phyloP scores from a whole-genome alignment of 2,888 invertebrate genomes.

The Torymus aiolomorphi region DNA sequence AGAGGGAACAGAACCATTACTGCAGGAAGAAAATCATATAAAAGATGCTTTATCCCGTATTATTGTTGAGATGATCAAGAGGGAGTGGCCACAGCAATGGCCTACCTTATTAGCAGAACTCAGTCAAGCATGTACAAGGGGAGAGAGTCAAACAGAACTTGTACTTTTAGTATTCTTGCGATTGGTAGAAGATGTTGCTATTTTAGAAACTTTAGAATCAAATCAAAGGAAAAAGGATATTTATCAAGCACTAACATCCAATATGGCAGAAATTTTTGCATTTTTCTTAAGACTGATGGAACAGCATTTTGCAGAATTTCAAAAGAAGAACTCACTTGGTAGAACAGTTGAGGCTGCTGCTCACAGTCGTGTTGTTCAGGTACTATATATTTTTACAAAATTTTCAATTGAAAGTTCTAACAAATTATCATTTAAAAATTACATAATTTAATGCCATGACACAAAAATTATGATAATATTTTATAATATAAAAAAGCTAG shows the following conservation, averaged over 20 bases:
- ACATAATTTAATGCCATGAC: background rate
- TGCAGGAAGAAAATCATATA: conserved; percentile 84
- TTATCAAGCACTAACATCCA: conserved; percentile 90
- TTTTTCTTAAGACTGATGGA: conserved; percentile 90
- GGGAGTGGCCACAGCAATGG: conserved; percentile 99
- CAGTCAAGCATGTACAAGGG: conserved; percentile 87
- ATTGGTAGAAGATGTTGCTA: conserved; percentile 94
- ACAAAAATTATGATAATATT: too few species aligned
- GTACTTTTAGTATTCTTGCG: conserved; percentile 92
- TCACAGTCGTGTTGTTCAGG: conserved; percentile 88
- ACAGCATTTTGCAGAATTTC: conserved; percentile 86
- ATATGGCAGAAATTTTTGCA: conserved; percentile 92
- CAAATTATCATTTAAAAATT: conserved; percentile 10
- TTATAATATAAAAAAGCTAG: too few species aligned
- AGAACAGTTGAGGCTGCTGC: conserved; percentile 82
- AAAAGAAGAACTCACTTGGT: conserved; percentile 81
- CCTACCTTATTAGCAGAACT: conserved; percentile 89
- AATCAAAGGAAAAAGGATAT: conserved; percentile 93
- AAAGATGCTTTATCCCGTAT: conserved; percentile 92
- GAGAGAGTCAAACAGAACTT: conserved; percentile 92
- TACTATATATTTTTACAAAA: conserved; percentile 63
- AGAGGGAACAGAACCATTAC: conserved; percentile 85
- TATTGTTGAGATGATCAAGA: conserved; percentile 97
- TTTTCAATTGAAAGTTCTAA: background rate
- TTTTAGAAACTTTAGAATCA: conserved; percentile 91